A percentile compares a stretch with the other conserved stretches of the same genome.
Evolutionary conservation across 1,140 invertebrate species (phyloP).

Genomic region (Drosophila novamexicana): DNA sequence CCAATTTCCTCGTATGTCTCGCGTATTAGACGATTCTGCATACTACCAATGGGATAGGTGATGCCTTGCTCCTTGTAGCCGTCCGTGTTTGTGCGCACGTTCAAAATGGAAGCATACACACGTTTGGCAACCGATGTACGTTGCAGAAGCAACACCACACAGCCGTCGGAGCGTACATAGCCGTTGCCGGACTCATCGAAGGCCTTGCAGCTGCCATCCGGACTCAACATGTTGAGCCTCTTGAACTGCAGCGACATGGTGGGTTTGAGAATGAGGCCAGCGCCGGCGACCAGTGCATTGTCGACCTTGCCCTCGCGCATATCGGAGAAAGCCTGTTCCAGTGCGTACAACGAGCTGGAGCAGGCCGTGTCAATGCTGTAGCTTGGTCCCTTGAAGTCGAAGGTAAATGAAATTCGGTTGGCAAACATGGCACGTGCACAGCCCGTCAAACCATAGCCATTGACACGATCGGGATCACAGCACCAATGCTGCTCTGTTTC

Average conservation of each 20-base stretch:
- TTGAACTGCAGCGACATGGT: constrained; percentile 96
- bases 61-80: constrained; percentile 95
- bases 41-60: constrained; percentile 94
- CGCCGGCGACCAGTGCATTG: constrained; percentile 95
- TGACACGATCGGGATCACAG: constrained; percentile 89
- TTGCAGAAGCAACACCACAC: constrained; percentile 92
- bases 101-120: constrained; percentile 94
- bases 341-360: constrained; percentile 95
- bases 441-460: constrained; percentile 96
- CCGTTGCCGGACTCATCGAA: constrained; percentile 96
- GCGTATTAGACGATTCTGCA: constrained; percentile 94
- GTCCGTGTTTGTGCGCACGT: constrained; percentile 95
- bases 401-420: constrained; percentile 97
- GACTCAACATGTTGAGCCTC: constrained; percentile 94
- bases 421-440: constrained; percentile 97
- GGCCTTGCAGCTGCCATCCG: constrained; percentile 95
- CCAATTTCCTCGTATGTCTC: constrained; percentile 93
- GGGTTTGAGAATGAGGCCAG: constrained; percentile 93
- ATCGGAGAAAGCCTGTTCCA: constrained; percentile 93
- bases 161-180: constrained; percentile 96
- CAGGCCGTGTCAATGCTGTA: constrained; percentile 98
- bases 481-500: constrained; percentile 94
- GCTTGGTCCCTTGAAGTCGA: constrained; percentile 96
- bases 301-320: constrained; percentile 95
- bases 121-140: constrained; percentile 90